Percentiles rank a stretch among this genome's conserved stretches.
phyloP scores from a whole-genome alignment of 2,113 vertebrate species.

The Azemiops feae region DNA sequence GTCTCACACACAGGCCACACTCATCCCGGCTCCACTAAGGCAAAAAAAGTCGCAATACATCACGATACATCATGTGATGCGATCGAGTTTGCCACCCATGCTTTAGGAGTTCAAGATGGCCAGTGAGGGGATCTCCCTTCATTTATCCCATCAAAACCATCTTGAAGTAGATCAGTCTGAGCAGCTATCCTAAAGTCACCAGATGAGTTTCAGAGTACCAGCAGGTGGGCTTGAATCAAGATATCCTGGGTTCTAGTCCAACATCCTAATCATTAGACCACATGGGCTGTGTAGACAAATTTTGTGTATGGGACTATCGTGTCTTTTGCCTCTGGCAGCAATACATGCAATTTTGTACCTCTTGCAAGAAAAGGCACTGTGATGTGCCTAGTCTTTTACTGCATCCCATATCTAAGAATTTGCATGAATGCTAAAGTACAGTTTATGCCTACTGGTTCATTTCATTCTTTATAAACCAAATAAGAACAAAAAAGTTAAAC shows the following conservation, averaged over 20 bases:
- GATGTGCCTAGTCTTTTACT: background rate
- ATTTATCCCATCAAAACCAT: background rate
- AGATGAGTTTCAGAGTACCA: background rate
- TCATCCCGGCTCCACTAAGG: no score
- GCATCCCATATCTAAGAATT: background rate
- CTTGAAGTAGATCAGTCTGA: background rate
- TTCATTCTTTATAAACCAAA: background rate
- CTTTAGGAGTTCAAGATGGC: background rate
- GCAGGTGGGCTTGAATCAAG: background rate
- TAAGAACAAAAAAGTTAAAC: background rate
- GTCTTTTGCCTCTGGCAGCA: background rate
- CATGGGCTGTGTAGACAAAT: background rate
- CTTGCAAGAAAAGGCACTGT: background rate
- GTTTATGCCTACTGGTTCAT: background rate
- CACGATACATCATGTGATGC: no score
- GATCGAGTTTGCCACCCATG: no score
- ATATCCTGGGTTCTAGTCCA: background rate
- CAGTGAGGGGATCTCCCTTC: background rate
- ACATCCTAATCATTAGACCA: background rate
- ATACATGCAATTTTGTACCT: background rate
- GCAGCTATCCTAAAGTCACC: background rate
- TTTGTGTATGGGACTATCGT: background rate
- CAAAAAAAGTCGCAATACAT: no score
- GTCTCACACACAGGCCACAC: no score
- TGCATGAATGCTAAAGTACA: background rate